These are phyloP conservation scores for Xiphorhynchus elegans DNA, from an alignment of 2,113 vertebrate genomes.

Conservation along the genomic window DNA sequence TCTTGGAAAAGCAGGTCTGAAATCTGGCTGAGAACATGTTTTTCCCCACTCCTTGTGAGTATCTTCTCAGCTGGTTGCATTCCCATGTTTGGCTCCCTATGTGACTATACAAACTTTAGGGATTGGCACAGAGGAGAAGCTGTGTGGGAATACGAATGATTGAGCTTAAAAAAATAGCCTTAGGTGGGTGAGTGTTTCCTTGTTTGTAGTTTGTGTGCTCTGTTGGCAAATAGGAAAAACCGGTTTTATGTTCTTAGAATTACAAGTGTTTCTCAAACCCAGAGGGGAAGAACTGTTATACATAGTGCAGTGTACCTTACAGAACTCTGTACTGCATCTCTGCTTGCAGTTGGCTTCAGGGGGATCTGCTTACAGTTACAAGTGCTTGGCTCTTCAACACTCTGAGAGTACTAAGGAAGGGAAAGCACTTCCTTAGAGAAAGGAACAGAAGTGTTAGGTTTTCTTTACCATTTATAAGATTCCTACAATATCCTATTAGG, in stretches of 20 bases:
- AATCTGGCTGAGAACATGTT: background rate
- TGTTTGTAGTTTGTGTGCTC: background rate
- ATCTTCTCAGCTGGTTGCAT: background rate
- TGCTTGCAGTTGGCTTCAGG: background rate
- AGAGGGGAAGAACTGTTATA: background rate
- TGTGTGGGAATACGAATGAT: background rate
- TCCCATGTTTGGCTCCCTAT: background rate
- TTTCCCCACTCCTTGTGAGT: background rate
- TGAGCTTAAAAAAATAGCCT: background rate
- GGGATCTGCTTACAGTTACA: background rate
- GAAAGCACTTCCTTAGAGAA: background rate
- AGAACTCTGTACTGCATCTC: background rate
- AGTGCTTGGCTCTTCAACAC: background rate
- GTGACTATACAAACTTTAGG: background rate
- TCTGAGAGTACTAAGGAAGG: background rate
- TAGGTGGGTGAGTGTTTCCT: background rate
- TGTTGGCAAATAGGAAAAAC: background rate
- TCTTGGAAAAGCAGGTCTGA: background rate
- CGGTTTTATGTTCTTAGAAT: background rate
- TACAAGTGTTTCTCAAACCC: background rate
- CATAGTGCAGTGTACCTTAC: background rate
- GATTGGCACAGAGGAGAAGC: background rate
- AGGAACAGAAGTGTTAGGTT: accelerated
- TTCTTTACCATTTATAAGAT: background rate
- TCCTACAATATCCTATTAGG: background rate